Conservation (phyloP, 2,888 invertebrate genomes). For the Dolichopus griseipennis region DNA sequence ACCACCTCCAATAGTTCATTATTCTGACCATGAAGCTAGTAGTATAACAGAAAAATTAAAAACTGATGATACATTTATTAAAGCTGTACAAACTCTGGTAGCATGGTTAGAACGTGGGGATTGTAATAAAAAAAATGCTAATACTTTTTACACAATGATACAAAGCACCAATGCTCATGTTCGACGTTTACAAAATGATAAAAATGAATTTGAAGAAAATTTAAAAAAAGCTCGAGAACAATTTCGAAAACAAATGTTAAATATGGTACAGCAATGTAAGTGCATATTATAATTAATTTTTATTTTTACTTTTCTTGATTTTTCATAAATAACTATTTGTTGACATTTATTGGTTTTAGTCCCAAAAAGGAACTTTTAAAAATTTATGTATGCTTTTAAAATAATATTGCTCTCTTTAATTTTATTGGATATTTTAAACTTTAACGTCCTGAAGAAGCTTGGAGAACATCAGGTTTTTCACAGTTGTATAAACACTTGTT, state of each 20-base stretch:
- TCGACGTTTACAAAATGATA: slow-evolving; percentile 73
- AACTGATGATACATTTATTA: slow-evolving; percentile 74
- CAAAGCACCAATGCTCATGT: slow-evolving; percentile 92
- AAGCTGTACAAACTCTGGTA: slow-evolving; percentile 73
- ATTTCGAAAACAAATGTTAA: slow-evolving; percentile 75
- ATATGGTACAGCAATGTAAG: slow-evolving; percentile 87
- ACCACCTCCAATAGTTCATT: slow-evolving; percentile 76
- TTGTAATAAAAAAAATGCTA: slow-evolving; percentile 83
- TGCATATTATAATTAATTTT: slow-evolving; percentile 40
- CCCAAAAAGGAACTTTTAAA: too few species aligned
- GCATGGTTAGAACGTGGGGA: slow-evolving; percentile 93
- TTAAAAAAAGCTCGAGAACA: slow-evolving; percentile 74
- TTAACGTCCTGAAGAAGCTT: too few species aligned
- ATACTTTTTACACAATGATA: slow-evolving; percentile 90
- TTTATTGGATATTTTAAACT: too few species aligned
- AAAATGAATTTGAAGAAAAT: slow-evolving; percentile 80
- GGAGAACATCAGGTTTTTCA: too few species aligned
- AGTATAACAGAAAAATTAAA: slow-evolving; percentile 75
- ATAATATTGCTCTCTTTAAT: too few species aligned
- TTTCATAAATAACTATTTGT: too few species aligned
- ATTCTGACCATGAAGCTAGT: slow-evolving; percentile 69
- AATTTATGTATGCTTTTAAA: too few species aligned
- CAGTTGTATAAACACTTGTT: too few species aligned
- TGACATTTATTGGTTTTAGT: too few species aligned
- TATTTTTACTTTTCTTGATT: slow-evolving; percentile 15